Conservation (phyloP, 2,888 invertebrate species). For the Matsumyia berberina region DNA sequence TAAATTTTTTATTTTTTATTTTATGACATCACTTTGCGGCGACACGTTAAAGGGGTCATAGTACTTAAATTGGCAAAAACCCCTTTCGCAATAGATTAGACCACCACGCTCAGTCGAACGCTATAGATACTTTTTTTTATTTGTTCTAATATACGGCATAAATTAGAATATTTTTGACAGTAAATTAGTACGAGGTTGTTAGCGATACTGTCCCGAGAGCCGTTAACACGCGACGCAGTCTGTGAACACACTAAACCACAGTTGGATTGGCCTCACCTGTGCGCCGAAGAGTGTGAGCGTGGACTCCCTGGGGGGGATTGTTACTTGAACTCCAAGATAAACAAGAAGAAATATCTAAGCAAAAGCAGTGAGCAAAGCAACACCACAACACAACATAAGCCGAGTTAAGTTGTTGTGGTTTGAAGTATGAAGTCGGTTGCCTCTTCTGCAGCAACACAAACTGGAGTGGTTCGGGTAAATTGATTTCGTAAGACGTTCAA, state of each 20-base stretch:
- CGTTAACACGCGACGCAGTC: conserved; percentile 75
- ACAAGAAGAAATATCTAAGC: conserved; percentile 57
- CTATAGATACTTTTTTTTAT: conserved; percentile 3
- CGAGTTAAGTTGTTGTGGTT: conserved; percentile 25
- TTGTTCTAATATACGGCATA: conserved; percentile 25
- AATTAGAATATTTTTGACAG: conserved; percentile 29
- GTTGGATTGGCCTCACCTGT: conserved; percentile 65
- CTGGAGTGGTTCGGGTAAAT: conserved; percentile 21
- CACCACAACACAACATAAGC: conserved; percentile 42
- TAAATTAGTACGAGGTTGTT: conserved; percentile 20
- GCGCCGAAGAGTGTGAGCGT: conserved; percentile 47
- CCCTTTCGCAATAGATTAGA: too few species aligned
- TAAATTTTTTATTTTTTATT: conserved; percentile 17
- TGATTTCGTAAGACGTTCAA: conserved; percentile 36
- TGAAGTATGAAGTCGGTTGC: conserved; percentile 34
- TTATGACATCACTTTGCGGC: conserved; percentile 31
- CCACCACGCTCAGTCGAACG: too few species aligned
- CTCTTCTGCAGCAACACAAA: conserved; percentile 39
- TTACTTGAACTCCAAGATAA: conserved; percentile 57
- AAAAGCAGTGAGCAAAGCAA: neutral
- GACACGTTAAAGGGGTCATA: conserved; percentile 50
- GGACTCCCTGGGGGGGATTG: conserved; percentile 1
- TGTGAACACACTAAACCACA: conserved; percentile 72
- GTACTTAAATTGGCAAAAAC: conserved; percentile 43
- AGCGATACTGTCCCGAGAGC: conserved; percentile 37